Conservation (phyloP, 2,113 vertebrate genomes). For the Erinaceus europaeus region DNA sequence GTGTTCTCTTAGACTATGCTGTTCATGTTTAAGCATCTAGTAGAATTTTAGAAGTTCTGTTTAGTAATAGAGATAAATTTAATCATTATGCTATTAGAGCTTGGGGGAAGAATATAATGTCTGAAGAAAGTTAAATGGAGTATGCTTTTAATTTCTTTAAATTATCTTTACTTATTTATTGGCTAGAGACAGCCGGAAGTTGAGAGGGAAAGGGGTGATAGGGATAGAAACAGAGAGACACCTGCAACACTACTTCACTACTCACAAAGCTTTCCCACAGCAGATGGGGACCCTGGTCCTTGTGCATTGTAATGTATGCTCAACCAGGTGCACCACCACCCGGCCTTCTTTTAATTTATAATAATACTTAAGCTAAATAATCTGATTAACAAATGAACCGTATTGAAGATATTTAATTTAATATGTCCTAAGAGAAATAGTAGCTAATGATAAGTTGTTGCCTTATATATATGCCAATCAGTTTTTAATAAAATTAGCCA, state of each 20-base stretch:
- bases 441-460: not conserved
- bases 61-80: not conserved
- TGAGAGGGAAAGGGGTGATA: too few species aligned
- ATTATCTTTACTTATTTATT: too few species aligned
- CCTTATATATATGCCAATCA: not conserved
- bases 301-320: too few species aligned
- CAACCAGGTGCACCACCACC: too few species aligned
- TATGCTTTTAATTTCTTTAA: not conserved
- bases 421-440: not conserved
- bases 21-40: constrained; percentile 25
- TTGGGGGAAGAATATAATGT: not conserved
- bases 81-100: not conserved
- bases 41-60: not conserved
- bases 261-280: too few species aligned
- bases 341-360: too few species aligned
- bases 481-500: not conserved
- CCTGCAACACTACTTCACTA: too few species aligned
- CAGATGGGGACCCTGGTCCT: too few species aligned
- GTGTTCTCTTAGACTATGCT: too few species aligned
- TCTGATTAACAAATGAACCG: not conserved
- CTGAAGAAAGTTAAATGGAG: not conserved
- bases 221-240: too few species aligned
- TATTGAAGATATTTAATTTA: not conserved
- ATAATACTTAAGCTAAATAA: not conserved
- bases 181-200: too few species aligned